phyloP scores from a whole-genome alignment of 2,797 vertebrate species.

The Dermochelys coriacea region DNA sequence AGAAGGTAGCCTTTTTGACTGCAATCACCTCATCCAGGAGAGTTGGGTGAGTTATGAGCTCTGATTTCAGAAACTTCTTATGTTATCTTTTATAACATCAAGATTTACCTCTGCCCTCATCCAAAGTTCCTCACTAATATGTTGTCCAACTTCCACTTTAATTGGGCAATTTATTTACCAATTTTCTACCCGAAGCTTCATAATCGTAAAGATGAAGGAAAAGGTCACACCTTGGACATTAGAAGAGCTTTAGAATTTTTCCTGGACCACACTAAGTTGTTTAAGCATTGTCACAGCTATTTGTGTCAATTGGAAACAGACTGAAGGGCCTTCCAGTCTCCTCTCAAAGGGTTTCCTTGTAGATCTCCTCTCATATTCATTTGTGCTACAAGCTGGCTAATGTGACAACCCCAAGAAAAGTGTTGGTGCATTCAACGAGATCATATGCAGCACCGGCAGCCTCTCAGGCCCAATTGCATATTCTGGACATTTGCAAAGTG shows the following conservation, averaged over 20 bases:
- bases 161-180: not conserved
- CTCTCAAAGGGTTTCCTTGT: not conserved
- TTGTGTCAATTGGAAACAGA: not conserved
- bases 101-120: not conserved
- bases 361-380: not conserved
- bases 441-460: not conserved
- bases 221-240: not conserved
- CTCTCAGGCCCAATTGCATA: not conserved
- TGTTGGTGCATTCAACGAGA: not conserved
- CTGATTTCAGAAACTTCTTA: not conserved
- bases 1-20: not conserved
- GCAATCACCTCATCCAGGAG: not conserved
- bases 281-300: not conserved
- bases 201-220: not conserved
- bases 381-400: not conserved
- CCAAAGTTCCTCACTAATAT: not conserved
- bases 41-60: not conserved
- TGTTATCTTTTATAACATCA: not conserved
- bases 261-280: not conserved
- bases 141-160: not conserved
- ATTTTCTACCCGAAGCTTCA: not conserved
- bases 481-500: not conserved
- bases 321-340: too few species aligned
- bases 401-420: not conserved
- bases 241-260: not conserved